Evolutionary conservation across 2,797 vertebrate species (phyloP).

Genomic region (Hypotaenidia okinawae): DNA sequence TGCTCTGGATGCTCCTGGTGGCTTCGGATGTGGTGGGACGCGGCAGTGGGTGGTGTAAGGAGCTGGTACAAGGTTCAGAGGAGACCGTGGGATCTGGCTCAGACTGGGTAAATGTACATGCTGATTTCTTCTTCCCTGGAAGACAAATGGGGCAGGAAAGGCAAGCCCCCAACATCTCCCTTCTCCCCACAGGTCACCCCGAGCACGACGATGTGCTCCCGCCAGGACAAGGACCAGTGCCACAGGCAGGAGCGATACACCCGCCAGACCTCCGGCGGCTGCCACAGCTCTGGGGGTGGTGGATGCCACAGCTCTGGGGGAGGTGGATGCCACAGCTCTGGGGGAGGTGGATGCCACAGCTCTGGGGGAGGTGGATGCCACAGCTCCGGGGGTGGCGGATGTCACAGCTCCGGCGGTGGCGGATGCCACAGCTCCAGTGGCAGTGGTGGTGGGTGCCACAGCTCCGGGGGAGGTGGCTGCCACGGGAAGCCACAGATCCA

Average conservation of each 20-base stretch:
- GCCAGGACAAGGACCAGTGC: not conserved
- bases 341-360: not conserved
- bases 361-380: fast-evolving
- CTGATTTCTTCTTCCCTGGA: not conserved
- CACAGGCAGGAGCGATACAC: not conserved
- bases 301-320: not conserved
- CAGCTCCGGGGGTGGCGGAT: fast-evolving
- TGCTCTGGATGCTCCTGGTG: fast-evolving
- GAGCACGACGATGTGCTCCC: not conserved
- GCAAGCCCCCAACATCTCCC: not conserved
- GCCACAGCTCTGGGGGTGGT: not conserved
- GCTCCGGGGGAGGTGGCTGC: not conserved
- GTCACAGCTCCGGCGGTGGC: fast-evolving
- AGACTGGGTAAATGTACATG: not conserved
- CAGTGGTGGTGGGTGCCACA: not conserved
- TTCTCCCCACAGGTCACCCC: not conserved
- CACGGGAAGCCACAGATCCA: not conserved
- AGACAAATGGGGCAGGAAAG: not conserved
- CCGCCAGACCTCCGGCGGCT: not conserved
- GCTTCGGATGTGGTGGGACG: not conserved
- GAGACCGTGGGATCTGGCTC: fast-evolving
- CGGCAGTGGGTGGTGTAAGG: fast-evolving
- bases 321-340: not conserved
- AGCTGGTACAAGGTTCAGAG: not conserved
- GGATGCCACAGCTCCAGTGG: no score